Evolutionary conservation across 2,113 vertebrate genomes (phyloP).

Genomic region (Pluvianellus socialis): DNA sequence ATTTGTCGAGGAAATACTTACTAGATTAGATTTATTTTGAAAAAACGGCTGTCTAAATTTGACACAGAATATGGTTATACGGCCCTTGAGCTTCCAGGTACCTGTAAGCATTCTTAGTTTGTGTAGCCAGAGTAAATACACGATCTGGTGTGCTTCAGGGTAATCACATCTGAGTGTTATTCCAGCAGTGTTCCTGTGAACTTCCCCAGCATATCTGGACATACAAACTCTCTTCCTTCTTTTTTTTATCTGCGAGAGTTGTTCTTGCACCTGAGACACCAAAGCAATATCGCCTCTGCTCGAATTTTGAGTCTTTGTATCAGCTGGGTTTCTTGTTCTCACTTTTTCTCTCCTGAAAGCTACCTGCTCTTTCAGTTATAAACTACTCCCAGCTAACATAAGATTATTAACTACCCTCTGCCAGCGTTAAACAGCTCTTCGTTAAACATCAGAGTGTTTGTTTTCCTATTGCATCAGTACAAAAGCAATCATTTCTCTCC

Average conservation of each 20-base stretch:
- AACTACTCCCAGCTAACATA: not conserved
- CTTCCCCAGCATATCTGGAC: not conserved
- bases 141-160: not conserved
- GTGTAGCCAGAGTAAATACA: not conserved
- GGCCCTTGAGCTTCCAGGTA: not conserved
- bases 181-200: not conserved
- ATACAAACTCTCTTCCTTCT: not conserved
- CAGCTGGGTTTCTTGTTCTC: not conserved
- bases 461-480: slow-evolving; percentile 43
- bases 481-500: slow-evolving; percentile 20
- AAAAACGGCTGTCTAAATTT: not conserved
- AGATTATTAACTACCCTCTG: not conserved
- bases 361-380: not conserved
- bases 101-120: not conserved
- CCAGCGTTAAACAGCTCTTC: not conserved
- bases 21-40: slow-evolving; percentile 8
- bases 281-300: not conserved
- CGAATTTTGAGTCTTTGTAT: not conserved
- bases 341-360: not conserved
- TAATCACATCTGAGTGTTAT: not conserved
- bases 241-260: not conserved
- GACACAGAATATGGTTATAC: not conserved
- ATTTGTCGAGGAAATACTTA: slow-evolving; percentile 23
- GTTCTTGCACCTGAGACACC: not conserved
- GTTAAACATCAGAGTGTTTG: not conserved